Evolutionary conservation across 1,140 invertebrate species (phyloP).

Genomic region (Scaptomyza montana): DNA sequence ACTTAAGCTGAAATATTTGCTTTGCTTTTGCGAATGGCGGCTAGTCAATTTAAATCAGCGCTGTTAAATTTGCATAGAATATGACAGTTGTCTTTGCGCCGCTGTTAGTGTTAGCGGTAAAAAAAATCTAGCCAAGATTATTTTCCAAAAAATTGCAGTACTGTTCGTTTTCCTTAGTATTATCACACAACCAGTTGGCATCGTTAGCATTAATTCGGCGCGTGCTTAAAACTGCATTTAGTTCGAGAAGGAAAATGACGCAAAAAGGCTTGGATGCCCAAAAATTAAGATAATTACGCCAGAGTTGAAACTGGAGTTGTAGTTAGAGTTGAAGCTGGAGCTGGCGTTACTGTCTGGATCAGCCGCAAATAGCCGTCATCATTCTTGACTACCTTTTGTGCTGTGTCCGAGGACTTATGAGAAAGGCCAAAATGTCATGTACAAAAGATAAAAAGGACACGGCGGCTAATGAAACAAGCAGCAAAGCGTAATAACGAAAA

Average conservation of each 20-base stretch:
- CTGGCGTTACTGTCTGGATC: constrained; percentile 42
- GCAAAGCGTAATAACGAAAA: constrained; percentile 40
- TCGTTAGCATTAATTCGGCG: constrained; percentile 14
- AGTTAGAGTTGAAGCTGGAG: background rate
- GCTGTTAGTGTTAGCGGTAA: background rate
- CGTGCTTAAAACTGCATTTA: constrained; percentile 38
- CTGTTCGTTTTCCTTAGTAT: background rate
- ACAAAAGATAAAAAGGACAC: constrained; percentile 79
- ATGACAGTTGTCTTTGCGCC: constrained; percentile 25
- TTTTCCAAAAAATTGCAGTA: constrained; percentile 13
- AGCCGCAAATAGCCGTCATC: constrained; percentile 79
- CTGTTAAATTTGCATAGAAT: constrained; percentile 48
- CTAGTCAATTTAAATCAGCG: constrained; percentile 43
- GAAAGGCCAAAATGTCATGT: constrained; percentile 79
- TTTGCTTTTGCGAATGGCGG: constrained; percentile 46
- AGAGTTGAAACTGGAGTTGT: constrained; percentile 3
- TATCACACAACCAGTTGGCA: constrained; percentile 22
- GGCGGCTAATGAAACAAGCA: constrained; percentile 70
- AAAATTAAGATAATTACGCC: constrained; percentile 70
- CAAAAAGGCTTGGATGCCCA: constrained; percentile 25
- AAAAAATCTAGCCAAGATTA: constrained; percentile 29
- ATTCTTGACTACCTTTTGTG: constrained; percentile 77
- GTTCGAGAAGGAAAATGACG: background rate
- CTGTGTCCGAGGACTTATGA: constrained; percentile 64
- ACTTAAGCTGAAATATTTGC: constrained; percentile 75